Base-by-base conservation (phyloP, 2,888 invertebrate genomes). In the Exocentrus adspersus region DNA sequence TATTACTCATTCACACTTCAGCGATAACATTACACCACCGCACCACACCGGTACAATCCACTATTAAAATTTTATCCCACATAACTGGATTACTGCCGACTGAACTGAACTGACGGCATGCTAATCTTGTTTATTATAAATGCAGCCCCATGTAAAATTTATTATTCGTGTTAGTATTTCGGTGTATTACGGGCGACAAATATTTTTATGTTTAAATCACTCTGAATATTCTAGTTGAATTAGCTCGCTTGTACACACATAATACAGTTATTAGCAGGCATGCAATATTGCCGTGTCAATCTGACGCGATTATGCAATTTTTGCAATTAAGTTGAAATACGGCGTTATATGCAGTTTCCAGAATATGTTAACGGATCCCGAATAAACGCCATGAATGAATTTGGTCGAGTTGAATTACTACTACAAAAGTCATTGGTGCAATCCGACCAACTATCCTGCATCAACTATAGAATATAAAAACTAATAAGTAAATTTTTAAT, bases 41-140 rank as follows among this genome's bases (percentile, higher is more conserved):
- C 14, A 9, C 53, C 21, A 20, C 17, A 50, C 48, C 37, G n/a
- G 59, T 14, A 21, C 41, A 24, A 59, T 48, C 51, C 30, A 59
- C 65, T 71, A 72, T 74, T 72, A 72, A 74, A 72, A 72, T 74
- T 74, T 70, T 70, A 74, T 72, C 67, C 60, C 70, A 71, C 69
- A 68, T 72, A 72, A 75, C 72, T 72, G 73, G 72, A 74, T 72
- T 74, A 72, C 68, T 24, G n/a, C n/a, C n/a, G n/a, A n/a, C n/a
- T n/a, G n/a, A 48, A 64, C 65, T 45, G 57, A 66, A 71, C 67
- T 69, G 71, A 62, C 67, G 67, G 51, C 60, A 50, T 52, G 66
- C 70, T 74, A 73, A 74, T 72, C 72, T 69, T 71, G 72, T 74
- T 72, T 73, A 71, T 72, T 72, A 71, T 73, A 72, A 72, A 74